phyloP scores from a whole-genome alignment of 2,113 vertebrate genomes.

The Rynchops niger region DNA sequence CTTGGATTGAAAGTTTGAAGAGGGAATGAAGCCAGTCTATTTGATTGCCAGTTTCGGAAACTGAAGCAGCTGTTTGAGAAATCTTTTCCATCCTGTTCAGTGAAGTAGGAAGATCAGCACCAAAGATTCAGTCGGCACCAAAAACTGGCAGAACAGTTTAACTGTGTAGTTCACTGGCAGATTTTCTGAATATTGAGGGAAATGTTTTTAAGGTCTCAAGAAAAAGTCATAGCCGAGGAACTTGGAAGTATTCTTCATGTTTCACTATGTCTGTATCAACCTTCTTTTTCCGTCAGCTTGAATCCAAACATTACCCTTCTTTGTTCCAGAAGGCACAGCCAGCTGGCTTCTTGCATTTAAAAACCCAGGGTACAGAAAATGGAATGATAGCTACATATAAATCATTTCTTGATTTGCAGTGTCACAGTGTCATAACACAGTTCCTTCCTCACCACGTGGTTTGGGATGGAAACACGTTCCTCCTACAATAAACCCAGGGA shows the following conservation, averaged over 20 bases:
- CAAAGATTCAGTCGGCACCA: background rate
- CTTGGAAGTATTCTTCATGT: background rate
- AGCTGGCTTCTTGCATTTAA: background rate
- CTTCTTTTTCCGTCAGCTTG: background rate
- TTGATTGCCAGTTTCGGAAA: background rate
- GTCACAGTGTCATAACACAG: background rate
- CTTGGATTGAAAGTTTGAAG: background rate
- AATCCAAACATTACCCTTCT: background rate
- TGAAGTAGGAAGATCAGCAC: background rate
- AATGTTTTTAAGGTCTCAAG: background rate
- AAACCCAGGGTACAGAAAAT: background rate
- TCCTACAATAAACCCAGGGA: background rate
- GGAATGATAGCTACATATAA: background rate
- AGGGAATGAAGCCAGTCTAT: background rate
- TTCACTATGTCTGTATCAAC: background rate
- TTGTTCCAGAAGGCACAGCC: background rate
- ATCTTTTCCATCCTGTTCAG: background rate
- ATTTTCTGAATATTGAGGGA: background rate
- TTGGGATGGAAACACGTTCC: background rate
- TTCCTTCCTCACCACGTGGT: background rate
- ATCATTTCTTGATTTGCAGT: background rate
- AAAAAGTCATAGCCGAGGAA: background rate
- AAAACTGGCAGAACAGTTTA: background rate
- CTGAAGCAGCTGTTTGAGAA: background rate
- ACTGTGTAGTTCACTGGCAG: background rate